Evolutionary conservation across 2,113 vertebrate species (phyloP).

Genomic region (Macquaria australasica): DNA sequence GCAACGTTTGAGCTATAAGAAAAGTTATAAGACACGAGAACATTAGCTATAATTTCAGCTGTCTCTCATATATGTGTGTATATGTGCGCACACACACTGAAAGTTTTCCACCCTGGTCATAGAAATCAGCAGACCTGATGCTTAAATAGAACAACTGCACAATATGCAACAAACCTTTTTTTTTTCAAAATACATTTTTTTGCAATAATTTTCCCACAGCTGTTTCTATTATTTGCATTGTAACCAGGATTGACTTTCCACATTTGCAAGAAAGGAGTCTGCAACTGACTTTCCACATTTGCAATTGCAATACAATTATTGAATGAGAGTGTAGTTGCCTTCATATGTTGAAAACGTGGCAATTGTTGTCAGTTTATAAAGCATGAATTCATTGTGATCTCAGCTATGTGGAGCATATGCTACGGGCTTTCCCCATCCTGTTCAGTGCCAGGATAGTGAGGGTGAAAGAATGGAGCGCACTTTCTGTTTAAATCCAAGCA

Average conservation of each 20-base stretch:
- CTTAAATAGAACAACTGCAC: not conserved
- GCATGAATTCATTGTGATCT: slow-evolving; percentile 67
- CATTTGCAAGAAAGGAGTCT: slow-evolving; percentile 9
- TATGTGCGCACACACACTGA: not conserved
- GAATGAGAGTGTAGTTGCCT: not conserved
- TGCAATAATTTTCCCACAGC: not conserved
- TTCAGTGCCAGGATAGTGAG: slow-evolving; percentile 47
- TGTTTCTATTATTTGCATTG: slow-evolving; percentile 12
- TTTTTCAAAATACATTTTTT: not conserved
- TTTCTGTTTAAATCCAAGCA: slow-evolving; percentile 57
- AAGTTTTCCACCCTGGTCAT: not conserved
- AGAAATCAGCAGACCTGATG: not conserved
- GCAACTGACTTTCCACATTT: not conserved
- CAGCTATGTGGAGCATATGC: slow-evolving; percentile 65
- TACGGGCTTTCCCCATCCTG: slow-evolving; percentile 67
- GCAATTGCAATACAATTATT: not conserved
- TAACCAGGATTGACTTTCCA: not conserved
- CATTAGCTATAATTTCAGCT: not conserved
- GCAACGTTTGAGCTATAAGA: not conserved
- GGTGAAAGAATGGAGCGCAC: slow-evolving; percentile 46
- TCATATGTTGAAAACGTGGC: slow-evolving; percentile 7
- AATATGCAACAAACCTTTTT: not conserved
- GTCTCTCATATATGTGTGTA: not conserved
- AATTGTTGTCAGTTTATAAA: slow-evolving; percentile 57
- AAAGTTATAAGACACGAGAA: not conserved